These are phyloP conservation scores for Anoura caudifer DNA, from an alignment of 2,113 vertebrate species.

Conservation along the genomic window DNA sequence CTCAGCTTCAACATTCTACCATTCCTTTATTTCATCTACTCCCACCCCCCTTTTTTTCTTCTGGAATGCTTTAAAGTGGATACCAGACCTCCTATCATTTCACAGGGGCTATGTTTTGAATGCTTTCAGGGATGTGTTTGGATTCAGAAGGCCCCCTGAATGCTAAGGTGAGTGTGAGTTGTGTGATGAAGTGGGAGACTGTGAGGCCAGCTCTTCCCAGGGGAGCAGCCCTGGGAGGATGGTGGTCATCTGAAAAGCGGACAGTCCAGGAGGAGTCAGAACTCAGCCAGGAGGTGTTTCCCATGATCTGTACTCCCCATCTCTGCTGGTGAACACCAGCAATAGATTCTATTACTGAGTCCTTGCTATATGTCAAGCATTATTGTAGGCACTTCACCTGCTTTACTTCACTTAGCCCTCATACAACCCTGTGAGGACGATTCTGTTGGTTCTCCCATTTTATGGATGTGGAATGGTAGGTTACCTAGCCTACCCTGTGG, in stretches of 20 bases:
- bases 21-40: not conserved
- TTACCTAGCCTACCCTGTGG: not conserved
- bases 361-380: not conserved
- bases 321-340: not conserved
- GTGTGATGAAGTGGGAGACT: not conserved
- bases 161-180: not conserved
- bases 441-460: not conserved
- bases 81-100: not conserved
- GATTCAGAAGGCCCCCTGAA: not conserved
- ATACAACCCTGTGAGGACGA: not conserved
- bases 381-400: not conserved
- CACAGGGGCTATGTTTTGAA: not conserved
- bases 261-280: not conserved
- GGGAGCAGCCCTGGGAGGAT: not conserved
- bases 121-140: not conserved
- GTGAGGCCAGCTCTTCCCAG: not conserved
- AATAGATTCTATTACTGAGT: fast-evolving
- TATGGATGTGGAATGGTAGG: not conserved
- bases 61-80: not conserved
- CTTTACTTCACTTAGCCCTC: not conserved
- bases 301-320: not conserved
- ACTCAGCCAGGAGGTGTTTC: not conserved
- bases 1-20: not conserved
- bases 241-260: not conserved
- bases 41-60: not conserved